Percentiles rank a stretch among this genome's conserved stretches.
These are phyloP conservation scores for Eufriesea mexicana DNA, from an alignment of 1,140 invertebrate species.

Conservation along the genomic window DNA sequence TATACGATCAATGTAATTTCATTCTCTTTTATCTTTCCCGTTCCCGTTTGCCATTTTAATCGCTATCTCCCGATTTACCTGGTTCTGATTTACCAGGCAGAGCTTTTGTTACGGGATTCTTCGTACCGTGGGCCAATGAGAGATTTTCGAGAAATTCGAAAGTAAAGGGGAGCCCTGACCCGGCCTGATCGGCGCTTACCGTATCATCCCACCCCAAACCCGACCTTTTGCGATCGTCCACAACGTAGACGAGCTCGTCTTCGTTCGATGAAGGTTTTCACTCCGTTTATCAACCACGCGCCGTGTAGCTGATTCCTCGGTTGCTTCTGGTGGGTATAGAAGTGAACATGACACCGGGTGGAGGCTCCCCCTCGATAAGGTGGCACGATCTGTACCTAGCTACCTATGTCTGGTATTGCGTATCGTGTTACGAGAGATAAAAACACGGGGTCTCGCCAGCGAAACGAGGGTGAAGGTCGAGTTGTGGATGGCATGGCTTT, in stretches of 20 bases:
- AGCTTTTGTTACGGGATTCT: not conserved
- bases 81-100: no score
- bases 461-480: slow-evolving; percentile 56
- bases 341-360: slow-evolving; percentile 72
- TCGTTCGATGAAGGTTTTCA: slow-evolving; percentile 31
- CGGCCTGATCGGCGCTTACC: slow-evolving; percentile 79
- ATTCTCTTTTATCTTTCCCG: not conserved
- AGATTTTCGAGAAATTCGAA: slow-evolving; percentile 12
- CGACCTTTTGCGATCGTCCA: slow-evolving; percentile 35
- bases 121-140: slow-evolving; percentile 18
- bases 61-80: not conserved
- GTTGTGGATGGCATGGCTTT: slow-evolving; percentile 23
- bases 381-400: slow-evolving; percentile 55
- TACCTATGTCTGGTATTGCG: slow-evolving; percentile 47
- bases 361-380: slow-evolving; percentile 77
- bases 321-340: slow-evolving; percentile 37
- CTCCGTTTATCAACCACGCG: slow-evolving; percentile 27
- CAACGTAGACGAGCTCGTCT: not conserved
- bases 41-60: not conserved
- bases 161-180: slow-evolving; percentile 79
- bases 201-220: slow-evolving; percentile 30
- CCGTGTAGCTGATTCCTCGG: slow-evolving; percentile 30
- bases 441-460: slow-evolving; percentile 48
- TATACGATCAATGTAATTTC: not conserved
- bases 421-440: slow-evolving; percentile 63